These are phyloP conservation scores for Eristalis intricaria DNA, from an alignment of 2,888 invertebrate genomes.

Conservation along the genomic window DNA sequence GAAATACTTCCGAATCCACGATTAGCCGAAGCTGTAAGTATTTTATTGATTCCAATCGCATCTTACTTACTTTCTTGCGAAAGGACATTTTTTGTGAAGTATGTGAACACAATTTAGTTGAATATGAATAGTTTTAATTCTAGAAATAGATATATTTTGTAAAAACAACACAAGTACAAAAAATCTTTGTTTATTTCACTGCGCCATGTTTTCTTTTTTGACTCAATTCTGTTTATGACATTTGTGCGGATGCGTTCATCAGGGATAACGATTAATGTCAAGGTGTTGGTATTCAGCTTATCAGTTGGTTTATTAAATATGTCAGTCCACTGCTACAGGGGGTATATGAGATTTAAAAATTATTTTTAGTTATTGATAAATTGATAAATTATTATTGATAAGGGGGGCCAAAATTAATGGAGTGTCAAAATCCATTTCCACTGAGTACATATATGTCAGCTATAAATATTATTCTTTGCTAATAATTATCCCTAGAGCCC, in stretches of 20 bases:
- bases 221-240: slow-evolving; percentile 40
- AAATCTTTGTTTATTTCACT: slow-evolving; percentile 59
- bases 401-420: no score
- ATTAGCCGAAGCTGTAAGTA: slow-evolving; percentile 56
- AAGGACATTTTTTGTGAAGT: slow-evolving; percentile 48
- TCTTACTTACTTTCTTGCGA: slow-evolving; percentile 63
- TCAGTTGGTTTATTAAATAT: not conserved
- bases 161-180: slow-evolving; percentile 36
- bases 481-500: no score
- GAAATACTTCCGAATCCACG: slow-evolving; percentile 56
- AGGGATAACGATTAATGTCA: not conserved
- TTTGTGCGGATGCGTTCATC: slow-evolving; percentile 34
- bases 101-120: not conserved
- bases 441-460: no score
- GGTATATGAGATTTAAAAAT: not conserved
- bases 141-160: not conserved
- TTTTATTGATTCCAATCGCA: not conserved
- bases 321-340: not conserved
- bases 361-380: not conserved
- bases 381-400: no score
- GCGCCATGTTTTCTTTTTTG: slow-evolving; percentile 63
- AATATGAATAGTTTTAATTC: not conserved
- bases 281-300: not conserved
- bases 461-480: no score
- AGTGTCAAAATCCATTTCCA: no score